These are phyloP conservation scores for Corythoichthys intestinalis DNA, from an alignment of 2,113 vertebrate species.

Conservation along the genomic window DNA sequence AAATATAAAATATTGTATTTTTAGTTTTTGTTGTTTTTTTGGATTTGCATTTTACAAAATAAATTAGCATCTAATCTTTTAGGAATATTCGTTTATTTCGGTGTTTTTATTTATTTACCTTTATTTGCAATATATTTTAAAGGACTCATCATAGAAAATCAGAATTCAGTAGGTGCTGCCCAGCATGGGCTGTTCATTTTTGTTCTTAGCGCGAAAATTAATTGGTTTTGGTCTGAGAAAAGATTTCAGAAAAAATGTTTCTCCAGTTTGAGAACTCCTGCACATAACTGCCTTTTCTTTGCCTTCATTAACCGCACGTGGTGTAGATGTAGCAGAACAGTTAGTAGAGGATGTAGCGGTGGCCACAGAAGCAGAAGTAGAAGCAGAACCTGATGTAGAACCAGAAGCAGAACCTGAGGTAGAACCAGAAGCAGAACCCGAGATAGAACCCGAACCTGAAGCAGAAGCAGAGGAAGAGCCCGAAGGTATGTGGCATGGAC, in stretches of 20 bases:
- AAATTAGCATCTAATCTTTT: too few species aligned
- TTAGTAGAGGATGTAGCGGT: constrained; percentile 74
- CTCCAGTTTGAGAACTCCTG: not conserved
- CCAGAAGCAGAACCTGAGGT: constrained; percentile 54
- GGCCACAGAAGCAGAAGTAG: constrained; percentile 68
- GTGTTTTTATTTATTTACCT: too few species aligned
- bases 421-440: constrained; percentile 51
- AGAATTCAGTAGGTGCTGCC: too few species aligned
- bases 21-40: too few species aligned
- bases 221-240: not conserved
- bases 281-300: not conserved
- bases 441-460: constrained; percentile 54
- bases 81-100: too few species aligned
- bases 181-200: not conserved
- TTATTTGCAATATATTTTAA: too few species aligned
- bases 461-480: constrained; percentile 46
- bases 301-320: constrained; percentile 21
- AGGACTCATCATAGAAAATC: too few species aligned
- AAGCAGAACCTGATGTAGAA: constrained; percentile 66
- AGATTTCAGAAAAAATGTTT: too few species aligned
- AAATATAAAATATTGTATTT: too few species aligned
- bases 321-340: constrained; percentile 72
- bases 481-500: constrained; percentile 80
- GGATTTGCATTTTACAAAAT: too few species aligned
- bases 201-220: not conserved